Conservation (phyloP, 53 echinoderm and acorn worm species). For the Mesocentrotus franciscanus region DNA sequence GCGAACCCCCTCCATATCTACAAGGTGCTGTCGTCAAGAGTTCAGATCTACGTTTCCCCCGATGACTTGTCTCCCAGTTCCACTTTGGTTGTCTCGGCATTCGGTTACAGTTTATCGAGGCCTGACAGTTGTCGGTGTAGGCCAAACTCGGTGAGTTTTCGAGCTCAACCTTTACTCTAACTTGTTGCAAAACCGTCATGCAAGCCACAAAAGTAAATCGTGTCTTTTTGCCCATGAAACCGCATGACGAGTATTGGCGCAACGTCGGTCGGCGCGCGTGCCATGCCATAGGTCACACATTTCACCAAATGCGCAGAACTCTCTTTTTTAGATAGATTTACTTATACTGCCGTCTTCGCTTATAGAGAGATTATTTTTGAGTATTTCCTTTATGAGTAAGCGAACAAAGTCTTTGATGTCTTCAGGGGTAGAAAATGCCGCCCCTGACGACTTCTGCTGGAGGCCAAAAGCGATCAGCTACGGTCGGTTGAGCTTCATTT, state of each 20-base stretch:
- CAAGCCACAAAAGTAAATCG: background rate
- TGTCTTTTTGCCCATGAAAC: slow-evolving; percentile 35
- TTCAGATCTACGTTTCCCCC: slow-evolving; percentile 59
- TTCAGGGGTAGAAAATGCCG: slow-evolving; percentile 50
- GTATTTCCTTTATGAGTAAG: slow-evolving; percentile 30
- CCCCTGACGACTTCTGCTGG: slow-evolving; percentile 65
- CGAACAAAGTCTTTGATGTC: slow-evolving; percentile 4
- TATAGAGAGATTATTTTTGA: background rate
- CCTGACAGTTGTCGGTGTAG: slow-evolving; percentile 58
- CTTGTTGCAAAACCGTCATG: slow-evolving; percentile 41
- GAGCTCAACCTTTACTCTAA: background rate
- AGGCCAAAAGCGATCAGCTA: slow-evolving; percentile 62
- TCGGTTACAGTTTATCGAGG: slow-evolving; percentile 67
- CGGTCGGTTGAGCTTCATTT: slow-evolving; percentile 69
- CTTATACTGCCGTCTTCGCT: background rate
- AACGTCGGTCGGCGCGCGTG: slow-evolving; percentile 13
- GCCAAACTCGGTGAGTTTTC: background rate
- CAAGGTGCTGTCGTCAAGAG: slow-evolving; percentile 45
- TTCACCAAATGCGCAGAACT: background rate
- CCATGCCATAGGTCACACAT: background rate
- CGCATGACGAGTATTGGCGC: slow-evolving; percentile 38
- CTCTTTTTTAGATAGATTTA: background rate
- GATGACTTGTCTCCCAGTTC: slow-evolving; percentile 61
- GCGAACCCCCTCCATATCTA: slow-evolving; percentile 35
- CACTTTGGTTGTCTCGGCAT: slow-evolving; percentile 48